These are phyloP conservation scores for Uria lomvia DNA, from an alignment of 2,113 vertebrate genomes.

Conservation along the genomic window DNA sequence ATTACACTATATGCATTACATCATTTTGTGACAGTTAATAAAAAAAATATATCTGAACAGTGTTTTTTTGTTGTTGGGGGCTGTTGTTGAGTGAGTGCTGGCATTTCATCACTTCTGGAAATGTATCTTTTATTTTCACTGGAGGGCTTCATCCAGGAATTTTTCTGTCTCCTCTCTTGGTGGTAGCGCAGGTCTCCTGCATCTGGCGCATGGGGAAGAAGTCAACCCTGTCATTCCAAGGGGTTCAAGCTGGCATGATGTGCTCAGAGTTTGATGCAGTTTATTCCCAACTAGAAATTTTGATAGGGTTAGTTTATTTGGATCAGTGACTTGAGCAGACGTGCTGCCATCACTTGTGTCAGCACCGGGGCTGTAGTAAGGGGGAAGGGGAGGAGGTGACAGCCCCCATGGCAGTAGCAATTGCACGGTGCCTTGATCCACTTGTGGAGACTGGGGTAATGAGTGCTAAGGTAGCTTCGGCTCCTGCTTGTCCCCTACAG, in stretches of 20 bases:
- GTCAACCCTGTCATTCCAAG: background rate
- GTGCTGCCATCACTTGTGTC: background rate
- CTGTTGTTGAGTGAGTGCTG: background rate
- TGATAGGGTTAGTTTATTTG: background rate
- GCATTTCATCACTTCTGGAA: conserved; percentile 12
- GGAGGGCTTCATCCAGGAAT: background rate
- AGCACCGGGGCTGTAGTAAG: background rate
- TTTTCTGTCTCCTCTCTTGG: background rate
- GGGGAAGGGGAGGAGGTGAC: background rate
- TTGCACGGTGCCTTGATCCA: accelerated
- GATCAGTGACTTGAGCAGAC: background rate
- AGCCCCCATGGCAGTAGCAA: no score
- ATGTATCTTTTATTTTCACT: background rate
- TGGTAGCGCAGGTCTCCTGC: background rate
- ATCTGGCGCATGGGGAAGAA: background rate
- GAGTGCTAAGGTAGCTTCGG: accelerated
- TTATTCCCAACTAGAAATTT: background rate
- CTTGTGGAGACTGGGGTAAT: background rate
- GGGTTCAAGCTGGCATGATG: accelerated
- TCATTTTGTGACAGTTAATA: conserved; percentile 70
- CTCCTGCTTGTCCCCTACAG: background rate
- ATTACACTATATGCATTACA: conserved; percentile 77
- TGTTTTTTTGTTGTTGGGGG: conserved; percentile 12
- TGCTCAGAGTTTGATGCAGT: background rate
- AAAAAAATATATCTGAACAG: conserved; percentile 24